Conservation (phyloP, 2,797 vertebrate genomes). For the Anabas testudineus region DNA sequence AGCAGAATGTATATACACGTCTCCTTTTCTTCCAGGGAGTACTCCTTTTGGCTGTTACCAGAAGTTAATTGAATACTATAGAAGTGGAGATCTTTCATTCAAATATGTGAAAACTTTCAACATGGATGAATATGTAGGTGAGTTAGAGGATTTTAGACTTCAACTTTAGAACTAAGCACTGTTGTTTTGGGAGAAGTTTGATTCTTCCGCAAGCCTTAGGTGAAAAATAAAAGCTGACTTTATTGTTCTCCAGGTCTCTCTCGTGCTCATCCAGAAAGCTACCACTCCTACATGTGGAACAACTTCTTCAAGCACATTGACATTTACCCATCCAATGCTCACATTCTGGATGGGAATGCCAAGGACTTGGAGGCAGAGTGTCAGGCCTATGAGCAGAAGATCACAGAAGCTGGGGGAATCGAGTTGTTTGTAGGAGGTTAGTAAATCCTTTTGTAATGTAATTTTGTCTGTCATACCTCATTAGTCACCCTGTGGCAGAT, state of each 20-base stretch:
- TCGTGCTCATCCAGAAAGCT: conserved; percentile 92
- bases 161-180: background rate
- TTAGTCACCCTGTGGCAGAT: background rate
- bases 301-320: conserved; percentile 97
- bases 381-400: conserved; percentile 89
- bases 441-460: background rate
- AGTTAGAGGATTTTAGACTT: conserved; percentile 65
- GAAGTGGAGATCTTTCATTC: conserved; percentile 92
- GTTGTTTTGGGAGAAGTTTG: background rate
- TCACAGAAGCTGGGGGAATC: conserved; percentile 91
- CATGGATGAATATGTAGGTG: conserved; percentile 99
- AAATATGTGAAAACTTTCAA: conserved; percentile 98
- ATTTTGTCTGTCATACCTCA: background rate
- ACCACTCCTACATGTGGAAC: conserved; percentile 99
- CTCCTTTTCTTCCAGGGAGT: conserved; percentile 82
- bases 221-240: background rate
- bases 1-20: background rate
- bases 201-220: background rate
- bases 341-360: conserved; percentile 93
- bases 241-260: conserved; percentile 85
- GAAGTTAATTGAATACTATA: conserved; percentile 92
- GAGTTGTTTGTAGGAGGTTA: conserved; percentile 95
- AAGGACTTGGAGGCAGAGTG: conserved; percentile 90
- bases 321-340: conserved; percentile 89
- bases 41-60: conserved; percentile 93